Base-by-base conservation (phyloP, 2,888 invertebrate species). In the Drosophila pegasa region DNA sequence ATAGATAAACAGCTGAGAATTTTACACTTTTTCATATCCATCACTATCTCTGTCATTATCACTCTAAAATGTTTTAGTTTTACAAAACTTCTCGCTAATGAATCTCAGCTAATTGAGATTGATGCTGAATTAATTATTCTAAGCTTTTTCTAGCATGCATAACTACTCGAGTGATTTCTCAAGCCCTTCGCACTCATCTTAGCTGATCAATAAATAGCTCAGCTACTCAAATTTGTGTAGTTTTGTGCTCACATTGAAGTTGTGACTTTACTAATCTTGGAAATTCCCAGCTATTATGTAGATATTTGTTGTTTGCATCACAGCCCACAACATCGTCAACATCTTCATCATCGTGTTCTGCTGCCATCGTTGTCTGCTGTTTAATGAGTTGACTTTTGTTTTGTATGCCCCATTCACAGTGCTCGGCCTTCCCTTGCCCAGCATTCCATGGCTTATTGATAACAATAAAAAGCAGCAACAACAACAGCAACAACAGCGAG, bases 301-400 rank as follows among this genome's bases (percentile, higher is more conserved):
- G 20, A 22, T 29, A 45, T 51, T 58, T 62, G 47, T 69, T 72
- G 59, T 77, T 54, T 50, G 18, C 56, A 40, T 45, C 48, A 48
- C 47, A 64, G 48, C 56, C 14, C 38, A 18, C 58, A 50, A 5
- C 22, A 50, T 45, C 48, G 41, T 31, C 25, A n/a, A 29, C 40
- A 6, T 31, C 52, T 10, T 59, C 50, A 22, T 50, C 56, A 31
- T 51, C 27, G 10, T 51, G 35, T n/a, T 61, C 41, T 3, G 43
- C 48, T n/a, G 35, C 31, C 29, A 25, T 4, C 25, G 43, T 52
- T 33, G 52, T 27, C 71, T 47, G 60, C 57, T 61, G 48, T 47
- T 50, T 71, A 81, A 78, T 81, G 81, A 75, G 70, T 75, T 81
- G 73, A 78, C 75, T 78, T 75, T 79, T 75, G 65, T 64, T 63